These are phyloP conservation scores for Leucoraja erinaceus DNA, from an alignment of 2,113 vertebrate genomes.

Conservation along the genomic window DNA sequence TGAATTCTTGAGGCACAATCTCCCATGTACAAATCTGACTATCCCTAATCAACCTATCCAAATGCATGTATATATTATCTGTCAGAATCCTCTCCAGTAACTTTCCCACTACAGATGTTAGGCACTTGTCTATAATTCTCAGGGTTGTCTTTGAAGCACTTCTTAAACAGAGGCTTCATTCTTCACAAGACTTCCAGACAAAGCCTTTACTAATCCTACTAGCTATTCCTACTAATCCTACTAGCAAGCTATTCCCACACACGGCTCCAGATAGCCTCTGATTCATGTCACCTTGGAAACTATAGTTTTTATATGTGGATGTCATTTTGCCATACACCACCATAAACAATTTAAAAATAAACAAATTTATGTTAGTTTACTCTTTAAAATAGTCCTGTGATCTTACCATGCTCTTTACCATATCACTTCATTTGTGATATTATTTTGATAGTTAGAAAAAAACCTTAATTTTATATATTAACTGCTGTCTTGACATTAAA, in stretches of 20 bases:
- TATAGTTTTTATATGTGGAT: neutral
- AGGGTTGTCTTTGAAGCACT: too few relatives aligned
- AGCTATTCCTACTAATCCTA: neutral
- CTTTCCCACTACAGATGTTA: too few relatives aligned
- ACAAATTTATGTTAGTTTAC: neutral
- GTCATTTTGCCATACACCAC: neutral
- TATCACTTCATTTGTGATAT: neutral
- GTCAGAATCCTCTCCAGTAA: too few relatives aligned
- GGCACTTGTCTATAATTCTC: too few relatives aligned
- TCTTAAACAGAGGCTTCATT: too few relatives aligned
- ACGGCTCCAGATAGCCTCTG: neutral
- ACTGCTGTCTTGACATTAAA: neutral
- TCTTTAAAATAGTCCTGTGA: neutral
- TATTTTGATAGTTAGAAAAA: neutral
- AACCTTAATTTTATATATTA: neutral
- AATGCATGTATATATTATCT: too few relatives aligned
- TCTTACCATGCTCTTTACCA: neutral
- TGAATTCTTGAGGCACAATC: too few relatives aligned
- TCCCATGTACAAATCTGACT: too few relatives aligned
- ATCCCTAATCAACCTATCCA: too few relatives aligned
- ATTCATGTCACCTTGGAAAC: constrained; percentile 19
- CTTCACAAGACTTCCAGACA: neutral
- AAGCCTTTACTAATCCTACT: neutral
- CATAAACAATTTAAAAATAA: neutral
- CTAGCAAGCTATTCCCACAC: neutral